Conservation (phyloP, 2,797 vertebrate species). For the Cygnus olor region DNA sequence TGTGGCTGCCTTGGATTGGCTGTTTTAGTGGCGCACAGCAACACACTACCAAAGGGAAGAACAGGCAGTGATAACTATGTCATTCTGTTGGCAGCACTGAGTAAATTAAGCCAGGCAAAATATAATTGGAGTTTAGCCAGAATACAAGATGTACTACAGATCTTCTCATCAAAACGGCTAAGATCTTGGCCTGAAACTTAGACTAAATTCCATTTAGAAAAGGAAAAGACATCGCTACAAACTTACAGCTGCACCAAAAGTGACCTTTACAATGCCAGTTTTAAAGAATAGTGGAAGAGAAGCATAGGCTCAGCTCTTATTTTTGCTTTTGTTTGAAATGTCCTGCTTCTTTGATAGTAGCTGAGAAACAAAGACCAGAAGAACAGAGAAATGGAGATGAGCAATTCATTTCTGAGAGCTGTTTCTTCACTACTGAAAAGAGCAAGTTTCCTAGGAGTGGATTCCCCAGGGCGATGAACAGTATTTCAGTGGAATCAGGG, state of each 20-base stretch:
- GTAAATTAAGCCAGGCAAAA: conserved; percentile 6
- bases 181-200: not conserved
- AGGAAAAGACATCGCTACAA: conserved; percentile 8
- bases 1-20: not conserved
- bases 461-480: not conserved
- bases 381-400: not conserved
- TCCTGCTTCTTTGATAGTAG: not conserved
- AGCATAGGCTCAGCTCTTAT: not conserved
- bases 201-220: not conserved
- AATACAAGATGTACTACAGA: conserved; percentile 17
- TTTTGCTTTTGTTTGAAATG: not conserved
- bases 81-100: not conserved
- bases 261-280: not conserved
- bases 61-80: not conserved
- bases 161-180: not conserved
- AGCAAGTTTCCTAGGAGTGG: not conserved
- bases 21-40: not conserved
- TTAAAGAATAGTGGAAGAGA: not conserved
- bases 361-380: not conserved
- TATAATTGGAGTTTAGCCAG: not conserved
- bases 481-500: not conserved
- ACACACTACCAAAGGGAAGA: not conserved
- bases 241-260: not conserved
- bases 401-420: not conserved
- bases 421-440: not conserved